Conservation (phyloP, 2,888 invertebrate species). For the Lasioglossum villosulum region DNA sequence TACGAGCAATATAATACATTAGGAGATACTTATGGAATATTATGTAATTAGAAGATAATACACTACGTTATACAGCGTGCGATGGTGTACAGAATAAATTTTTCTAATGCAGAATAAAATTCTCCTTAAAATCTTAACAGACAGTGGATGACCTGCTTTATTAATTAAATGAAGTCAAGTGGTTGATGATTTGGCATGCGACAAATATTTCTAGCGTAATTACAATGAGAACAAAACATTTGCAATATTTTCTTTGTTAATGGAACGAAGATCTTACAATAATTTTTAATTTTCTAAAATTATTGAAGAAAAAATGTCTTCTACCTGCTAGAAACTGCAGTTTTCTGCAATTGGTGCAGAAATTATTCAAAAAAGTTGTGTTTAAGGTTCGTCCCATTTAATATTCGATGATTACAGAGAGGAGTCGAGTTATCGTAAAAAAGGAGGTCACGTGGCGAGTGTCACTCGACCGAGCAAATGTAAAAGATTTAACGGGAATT, state of each 20-base stretch:
- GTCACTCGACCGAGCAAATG: constrained; percentile 33
- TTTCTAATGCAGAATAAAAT: no score
- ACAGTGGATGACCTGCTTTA: background rate
- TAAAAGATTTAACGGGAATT: constrained; percentile 60
- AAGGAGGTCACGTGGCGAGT: background rate
- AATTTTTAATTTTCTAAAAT: no score
- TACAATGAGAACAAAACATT: background rate
- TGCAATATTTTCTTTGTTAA: no score
- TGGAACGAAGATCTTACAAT: no score
- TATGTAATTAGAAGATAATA: background rate
- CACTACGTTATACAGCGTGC: background rate
- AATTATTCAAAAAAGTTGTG: background rate
- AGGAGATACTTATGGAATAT: background rate
- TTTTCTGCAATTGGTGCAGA: background rate
- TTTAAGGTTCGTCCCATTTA: background rate
- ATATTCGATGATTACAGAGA: background rate
- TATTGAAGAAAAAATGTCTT: no score
- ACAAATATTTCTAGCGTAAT: background rate
- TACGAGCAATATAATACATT: background rate
- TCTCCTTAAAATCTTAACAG: background rate
- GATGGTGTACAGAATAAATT: background rate
- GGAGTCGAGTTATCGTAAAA: background rate
- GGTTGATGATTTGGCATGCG: background rate
- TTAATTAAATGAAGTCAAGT: background rate
- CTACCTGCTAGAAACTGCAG: no score